These are phyloP conservation scores for Phthorimaea operculella DNA, from an alignment of 1,140 invertebrate species.

Conservation along the genomic window DNA sequence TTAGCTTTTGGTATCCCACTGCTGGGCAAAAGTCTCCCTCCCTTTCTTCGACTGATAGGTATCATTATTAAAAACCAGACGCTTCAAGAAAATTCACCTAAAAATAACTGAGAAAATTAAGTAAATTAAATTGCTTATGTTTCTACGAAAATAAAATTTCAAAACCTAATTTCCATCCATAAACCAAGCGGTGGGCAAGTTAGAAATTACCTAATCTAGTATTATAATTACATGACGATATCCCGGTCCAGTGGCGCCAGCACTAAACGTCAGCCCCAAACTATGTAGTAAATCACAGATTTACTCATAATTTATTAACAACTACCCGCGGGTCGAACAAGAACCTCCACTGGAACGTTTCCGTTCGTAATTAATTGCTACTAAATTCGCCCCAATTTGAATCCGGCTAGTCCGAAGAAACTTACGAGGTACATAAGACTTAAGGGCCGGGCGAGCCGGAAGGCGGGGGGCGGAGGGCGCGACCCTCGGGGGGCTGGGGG, in stretches of 20 bases:
- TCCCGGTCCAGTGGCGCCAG: background rate
- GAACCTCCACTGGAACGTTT: slow-evolving; percentile 41
- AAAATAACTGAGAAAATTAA: background rate
- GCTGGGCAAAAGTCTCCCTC: no score
- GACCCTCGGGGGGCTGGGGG: slow-evolving; percentile 44
- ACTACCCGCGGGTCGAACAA: slow-evolving; percentile 41
- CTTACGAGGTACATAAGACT: slow-evolving; percentile 67
- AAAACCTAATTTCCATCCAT: background rate
- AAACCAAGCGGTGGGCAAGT: background rate
- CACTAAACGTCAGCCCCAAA: background rate
- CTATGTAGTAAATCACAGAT: slow-evolving; percentile 31
- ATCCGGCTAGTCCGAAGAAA: slow-evolving; percentile 67
- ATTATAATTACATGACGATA: background rate
- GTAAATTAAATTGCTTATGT: background rate
- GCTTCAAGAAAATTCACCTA: no score
- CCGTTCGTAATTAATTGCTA: slow-evolving; percentile 65
- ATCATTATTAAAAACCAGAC: no score
- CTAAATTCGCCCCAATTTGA: slow-evolving; percentile 67
- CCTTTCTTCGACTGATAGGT: no score
- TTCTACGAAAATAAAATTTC: background rate
- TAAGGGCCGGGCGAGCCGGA: slow-evolving; percentile 64
- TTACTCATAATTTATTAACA: slow-evolving; percentile 45
- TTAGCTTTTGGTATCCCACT: no score
- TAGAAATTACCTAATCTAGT: background rate
- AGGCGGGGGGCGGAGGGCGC: slow-evolving; percentile 59